Base-by-base conservation (phyloP, 2,888 invertebrate genomes). In the Callinectes sapidus region DNA sequence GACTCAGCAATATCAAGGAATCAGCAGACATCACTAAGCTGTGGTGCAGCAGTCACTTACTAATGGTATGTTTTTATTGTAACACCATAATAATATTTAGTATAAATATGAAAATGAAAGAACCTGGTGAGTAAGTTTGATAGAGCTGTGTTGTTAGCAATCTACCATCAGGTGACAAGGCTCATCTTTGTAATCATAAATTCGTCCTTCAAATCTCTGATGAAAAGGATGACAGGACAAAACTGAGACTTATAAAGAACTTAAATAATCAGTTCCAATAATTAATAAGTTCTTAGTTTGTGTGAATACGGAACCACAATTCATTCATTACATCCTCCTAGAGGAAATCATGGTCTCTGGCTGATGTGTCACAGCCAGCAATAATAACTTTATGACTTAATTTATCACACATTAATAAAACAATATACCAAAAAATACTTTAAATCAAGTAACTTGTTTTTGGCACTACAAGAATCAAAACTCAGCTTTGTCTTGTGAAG, bases 381-480 rank as follows among this genome's bases (percentile, higher is more conserved):
- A 35, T 81, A 2, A 81, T 81, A 35, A 81, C 28, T 18, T n/a
- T 28, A 8, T 71, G 28, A 71, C 10, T 28, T 28, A 28, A 71
- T 71, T 18, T 61, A 61, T 71, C 71, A 71, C 28, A 77, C 81
- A 81, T 18, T 81, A 13, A 35, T 81, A 81, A 81, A 35, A 35
- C 3, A 88, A 81, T 0, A 18, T 55, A 88, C 54, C 35, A 86
- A 55, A 61, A 23, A 32, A 54, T 48, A 90, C n/a, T 61, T 28
- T 85, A 54, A 28, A 77, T 35, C 81, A n/a, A 89, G 48, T 14
- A 89, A 23, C 54, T 23, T 14, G 71, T 77, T 91, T 91, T 91
- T 91, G 91, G 91, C 91, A 91, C 91, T 89, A 23, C n/a, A 35
- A 89, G 35, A 55, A 42, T 28, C 88, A 88, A 2, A 48, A 77